phyloP scores from a whole-genome alignment of 2,888 invertebrate genomes.

The Spodoptera picta region DNA sequence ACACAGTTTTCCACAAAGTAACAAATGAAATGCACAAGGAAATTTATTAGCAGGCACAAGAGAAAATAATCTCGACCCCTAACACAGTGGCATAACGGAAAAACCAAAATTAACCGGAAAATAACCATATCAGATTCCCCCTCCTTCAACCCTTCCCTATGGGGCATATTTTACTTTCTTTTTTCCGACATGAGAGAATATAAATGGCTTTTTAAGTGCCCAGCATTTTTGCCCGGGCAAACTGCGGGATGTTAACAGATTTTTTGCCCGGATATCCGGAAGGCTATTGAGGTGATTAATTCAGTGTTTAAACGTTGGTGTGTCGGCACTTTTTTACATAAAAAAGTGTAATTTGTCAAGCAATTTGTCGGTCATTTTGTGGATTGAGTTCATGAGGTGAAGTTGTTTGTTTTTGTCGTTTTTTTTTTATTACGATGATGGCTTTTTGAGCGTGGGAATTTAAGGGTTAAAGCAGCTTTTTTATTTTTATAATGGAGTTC shows the following conservation, averaged over 20 bases:
- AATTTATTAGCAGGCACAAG: conserved; percentile 21
- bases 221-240: conserved; percentile 67
- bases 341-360: conserved; percentile 62
- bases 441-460: conserved; percentile 32
- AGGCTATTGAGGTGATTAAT: conserved; percentile 73
- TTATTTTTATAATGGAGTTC: neutral
- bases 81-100: conserved; percentile 37
- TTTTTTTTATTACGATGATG: conserved; percentile 16
- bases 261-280: conserved; percentile 70
- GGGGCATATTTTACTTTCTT: conserved; percentile 56
- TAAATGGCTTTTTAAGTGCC: conserved; percentile 78
- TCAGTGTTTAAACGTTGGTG: conserved; percentile 61
- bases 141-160: conserved; percentile 33
- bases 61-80: conserved; percentile 31
- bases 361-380: conserved; percentile 49
- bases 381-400: conserved; percentile 42
- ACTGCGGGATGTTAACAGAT: conserved; percentile 75
- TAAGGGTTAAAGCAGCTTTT: conserved; percentile 16
- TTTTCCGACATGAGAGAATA: conserved; percentile 61
- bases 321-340: conserved; percentile 56
- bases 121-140: conserved; percentile 58
- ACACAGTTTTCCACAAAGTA: too few relatives aligned
- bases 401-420: conserved; percentile 18
- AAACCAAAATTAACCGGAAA: conserved; percentile 58
- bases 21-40: too few relatives aligned